Percentiles rank a stretch among this genome's conserved stretches.
Evolutionary conservation across 2,113 vertebrate species (phyloP).

Genomic region (Chaenogobius annularis): DNA sequence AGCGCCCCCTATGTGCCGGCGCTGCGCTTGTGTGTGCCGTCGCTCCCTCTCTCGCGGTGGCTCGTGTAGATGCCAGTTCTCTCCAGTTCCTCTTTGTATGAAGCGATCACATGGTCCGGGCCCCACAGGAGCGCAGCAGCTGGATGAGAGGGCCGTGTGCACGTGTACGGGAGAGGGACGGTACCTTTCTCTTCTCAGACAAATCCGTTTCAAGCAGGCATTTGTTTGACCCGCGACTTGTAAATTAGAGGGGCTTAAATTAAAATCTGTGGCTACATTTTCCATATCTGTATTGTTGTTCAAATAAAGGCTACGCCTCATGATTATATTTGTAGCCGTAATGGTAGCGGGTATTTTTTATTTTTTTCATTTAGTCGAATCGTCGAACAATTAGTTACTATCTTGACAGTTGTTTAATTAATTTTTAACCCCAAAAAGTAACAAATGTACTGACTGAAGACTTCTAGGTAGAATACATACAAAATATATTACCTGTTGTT

Average conservation of each 20-base stretch:
- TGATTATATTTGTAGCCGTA: too few species aligned
- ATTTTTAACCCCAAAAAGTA: neutral
- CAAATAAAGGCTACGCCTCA: too few species aligned
- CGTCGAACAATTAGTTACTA: too few species aligned
- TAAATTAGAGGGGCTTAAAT: neutral
- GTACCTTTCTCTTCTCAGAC: neutral
- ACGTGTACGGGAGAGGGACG: neutral
- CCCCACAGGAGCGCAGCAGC: slow-evolving; percentile 2
- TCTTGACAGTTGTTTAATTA: too few species aligned
- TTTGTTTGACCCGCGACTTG: too few species aligned
- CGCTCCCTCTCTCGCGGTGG: slow-evolving; percentile 5
- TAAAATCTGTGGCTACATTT: neutral
- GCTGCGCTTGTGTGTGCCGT: neutral
- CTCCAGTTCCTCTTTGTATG: slow-evolving; percentile 3
- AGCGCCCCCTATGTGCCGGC: slow-evolving; percentile 27
- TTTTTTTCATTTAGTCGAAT: too few species aligned
- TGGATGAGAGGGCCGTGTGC: neutral
- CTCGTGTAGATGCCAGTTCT: slow-evolving; percentile 28
- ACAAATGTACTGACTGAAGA: neutral
- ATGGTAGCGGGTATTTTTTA: too few species aligned
- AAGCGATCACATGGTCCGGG: slow-evolving; percentile 3
- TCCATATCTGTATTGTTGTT: neutral
- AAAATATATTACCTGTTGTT: too few species aligned
- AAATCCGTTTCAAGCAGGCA: neutral
- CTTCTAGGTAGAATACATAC: too few species aligned